Evolutionary conservation across 92 coral and sea anemone species (phyloP).

Genomic region (Metridium senile): DNA sequence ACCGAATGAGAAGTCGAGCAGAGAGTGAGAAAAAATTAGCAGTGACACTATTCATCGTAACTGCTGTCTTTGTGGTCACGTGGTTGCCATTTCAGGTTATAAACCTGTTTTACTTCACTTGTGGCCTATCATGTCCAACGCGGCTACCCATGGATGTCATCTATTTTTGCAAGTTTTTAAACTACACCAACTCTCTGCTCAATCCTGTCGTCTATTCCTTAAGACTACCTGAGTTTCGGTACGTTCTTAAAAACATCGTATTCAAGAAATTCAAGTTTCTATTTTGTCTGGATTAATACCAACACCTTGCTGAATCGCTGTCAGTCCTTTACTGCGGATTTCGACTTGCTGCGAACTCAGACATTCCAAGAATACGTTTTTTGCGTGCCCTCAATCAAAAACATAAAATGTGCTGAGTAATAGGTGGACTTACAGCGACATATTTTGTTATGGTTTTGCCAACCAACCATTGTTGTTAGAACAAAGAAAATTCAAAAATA

Average conservation of each 20-base stretch:
- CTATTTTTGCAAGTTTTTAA: conserved; percentile 68
- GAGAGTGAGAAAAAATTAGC: conserved; percentile 77
- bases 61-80: conserved; percentile 71
- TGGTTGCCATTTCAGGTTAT: conserved; percentile 89
- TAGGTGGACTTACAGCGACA: too few species aligned
- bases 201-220: conserved; percentile 84
- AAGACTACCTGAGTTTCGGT: conserved; percentile 72
- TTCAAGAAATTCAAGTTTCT: conserved; percentile 20
- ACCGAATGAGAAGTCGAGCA: conserved; percentile 35
- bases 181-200: conserved; percentile 73
- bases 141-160: conserved; percentile 56
- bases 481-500: too few species aligned
- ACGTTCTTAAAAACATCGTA: conserved; percentile 12
- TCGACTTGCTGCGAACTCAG: too few species aligned
- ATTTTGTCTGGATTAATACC: conserved; percentile 5
- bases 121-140: conserved; percentile 59
- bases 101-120: conserved; percentile 63
- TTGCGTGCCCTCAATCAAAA: too few species aligned
- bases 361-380: too few species aligned
- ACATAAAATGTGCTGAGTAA: too few species aligned
- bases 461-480: too few species aligned
- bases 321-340: too few species aligned
- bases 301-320: too few species aligned
- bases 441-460: too few species aligned
- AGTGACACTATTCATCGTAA: conserved; percentile 76